Percentiles rank a stretch among this genome's conserved stretches.
Conservation (phyloP, 1,140 invertebrate genomes). For the Monomorium pharaonis region DNA sequence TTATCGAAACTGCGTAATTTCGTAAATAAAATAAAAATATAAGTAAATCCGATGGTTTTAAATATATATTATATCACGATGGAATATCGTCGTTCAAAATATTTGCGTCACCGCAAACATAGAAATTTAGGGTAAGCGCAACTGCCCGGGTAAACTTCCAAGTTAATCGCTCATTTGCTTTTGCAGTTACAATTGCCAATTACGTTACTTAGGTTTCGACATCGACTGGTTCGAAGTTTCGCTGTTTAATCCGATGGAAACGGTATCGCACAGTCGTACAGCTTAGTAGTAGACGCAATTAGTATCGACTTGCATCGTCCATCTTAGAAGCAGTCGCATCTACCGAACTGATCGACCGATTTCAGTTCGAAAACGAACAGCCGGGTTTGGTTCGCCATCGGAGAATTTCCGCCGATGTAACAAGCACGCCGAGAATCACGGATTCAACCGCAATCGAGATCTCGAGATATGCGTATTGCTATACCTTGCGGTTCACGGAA, state of each 20-base stretch:
- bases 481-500: background rate
- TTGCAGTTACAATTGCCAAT: conserved; percentile 40
- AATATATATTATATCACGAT: background rate
- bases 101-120: background rate
- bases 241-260: conserved; percentile 43
- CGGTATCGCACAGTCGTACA: conserved; percentile 2
- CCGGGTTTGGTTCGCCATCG: background rate
- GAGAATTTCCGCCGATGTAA: conserved; percentile 29
- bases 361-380: background rate
- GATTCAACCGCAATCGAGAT: background rate
- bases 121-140: background rate
- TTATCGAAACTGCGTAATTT: background rate
- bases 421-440: conserved; percentile 26
- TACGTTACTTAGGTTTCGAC: conserved; percentile 26
- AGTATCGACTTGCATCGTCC: conserved; percentile 40
- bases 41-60: background rate
- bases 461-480: background rate
- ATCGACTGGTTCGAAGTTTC: conserved; percentile 8
- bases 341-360: conserved; percentile 23
- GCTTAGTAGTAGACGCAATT: conserved; percentile 33
- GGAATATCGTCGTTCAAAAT: background rate
- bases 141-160: background rate
- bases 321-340: conserved; percentile 28
- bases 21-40: background rate
- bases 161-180: conserved; percentile 22